Conservation (phyloP, 1,140 invertebrate genomes). For the Lepidostoma basale region DNA sequence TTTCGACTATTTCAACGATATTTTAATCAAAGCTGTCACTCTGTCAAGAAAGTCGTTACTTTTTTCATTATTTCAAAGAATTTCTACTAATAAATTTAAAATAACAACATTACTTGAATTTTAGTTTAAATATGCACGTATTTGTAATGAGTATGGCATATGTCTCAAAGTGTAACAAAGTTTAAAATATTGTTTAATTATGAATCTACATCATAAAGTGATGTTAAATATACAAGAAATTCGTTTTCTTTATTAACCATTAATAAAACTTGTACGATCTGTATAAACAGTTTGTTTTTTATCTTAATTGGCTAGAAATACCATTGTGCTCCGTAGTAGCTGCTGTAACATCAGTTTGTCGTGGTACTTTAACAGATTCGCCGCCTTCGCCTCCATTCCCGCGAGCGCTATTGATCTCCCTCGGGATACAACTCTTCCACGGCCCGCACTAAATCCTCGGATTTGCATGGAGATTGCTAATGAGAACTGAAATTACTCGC, state of each 20-base stretch:
- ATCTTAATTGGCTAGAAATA: slow-evolving; percentile 47
- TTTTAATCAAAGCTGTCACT: too few species aligned
- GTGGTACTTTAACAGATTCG: background rate
- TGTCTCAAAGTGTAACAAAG: background rate
- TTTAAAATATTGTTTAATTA: background rate
- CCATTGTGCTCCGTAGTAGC: slow-evolving; percentile 31
- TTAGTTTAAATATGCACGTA: too few species aligned
- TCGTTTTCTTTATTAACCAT: too few species aligned
- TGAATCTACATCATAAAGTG: background rate
- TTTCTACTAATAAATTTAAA: too few species aligned
- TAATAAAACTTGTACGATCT: slow-evolving; percentile 43
- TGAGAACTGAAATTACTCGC: slow-evolving; percentile 18
- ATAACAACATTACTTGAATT: too few species aligned
- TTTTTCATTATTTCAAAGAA: too few species aligned
- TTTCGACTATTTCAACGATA: too few species aligned
- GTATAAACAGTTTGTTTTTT: slow-evolving; percentile 44
- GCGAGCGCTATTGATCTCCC: slow-evolving; percentile 24
- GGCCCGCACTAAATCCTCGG: background rate
- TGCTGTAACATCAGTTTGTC: background rate
- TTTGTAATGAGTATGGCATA: too few species aligned
- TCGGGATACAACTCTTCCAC: slow-evolving; percentile 26
- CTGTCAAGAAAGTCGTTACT: too few species aligned
- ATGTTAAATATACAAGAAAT: background rate
- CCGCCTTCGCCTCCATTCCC: slow-evolving; percentile 31
- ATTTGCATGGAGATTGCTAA: slow-evolving; percentile 24